phyloP scores from a whole-genome alignment of 2,888 invertebrate genomes.

The Bimastos eiseni region DNA sequence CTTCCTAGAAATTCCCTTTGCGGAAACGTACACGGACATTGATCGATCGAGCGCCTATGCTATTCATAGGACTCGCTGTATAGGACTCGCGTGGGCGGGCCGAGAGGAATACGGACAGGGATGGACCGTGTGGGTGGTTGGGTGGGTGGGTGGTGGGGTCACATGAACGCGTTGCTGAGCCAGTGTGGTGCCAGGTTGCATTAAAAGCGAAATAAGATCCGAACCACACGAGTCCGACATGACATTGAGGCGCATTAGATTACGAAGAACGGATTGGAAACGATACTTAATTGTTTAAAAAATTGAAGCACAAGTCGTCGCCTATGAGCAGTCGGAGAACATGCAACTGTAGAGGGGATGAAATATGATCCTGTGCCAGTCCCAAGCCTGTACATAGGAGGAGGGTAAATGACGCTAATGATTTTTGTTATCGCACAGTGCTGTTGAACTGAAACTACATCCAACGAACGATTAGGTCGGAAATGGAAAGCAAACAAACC shows the following conservation, averaged over 20 bases:
- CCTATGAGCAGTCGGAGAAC: neutral
- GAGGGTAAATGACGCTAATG: too few species aligned
- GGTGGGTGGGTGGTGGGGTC: neutral
- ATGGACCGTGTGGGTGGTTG: neutral
- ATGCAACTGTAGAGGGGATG: too few species aligned
- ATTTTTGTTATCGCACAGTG: too few species aligned
- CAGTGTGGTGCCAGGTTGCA: neutral
- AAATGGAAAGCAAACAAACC: too few species aligned
- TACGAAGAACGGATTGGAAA: neutral
- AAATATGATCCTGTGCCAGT: too few species aligned
- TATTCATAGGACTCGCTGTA: neutral
- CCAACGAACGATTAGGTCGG: neutral
- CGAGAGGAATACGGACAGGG: neutral
- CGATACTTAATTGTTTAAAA: neutral
- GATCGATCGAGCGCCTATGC: neutral
- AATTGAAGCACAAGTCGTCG: neutral
- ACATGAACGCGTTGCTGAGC: neutral
- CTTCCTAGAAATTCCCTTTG: neutral
- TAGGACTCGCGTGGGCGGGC: neutral
- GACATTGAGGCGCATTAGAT: too few species aligned
- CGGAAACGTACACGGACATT: neutral
- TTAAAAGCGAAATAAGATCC: neutral
- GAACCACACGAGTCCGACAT: neutral
- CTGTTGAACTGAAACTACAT: too few species aligned
- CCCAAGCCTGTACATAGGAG: too few species aligned